Base-by-base conservation (phyloP, 2,113 vertebrate genomes). In the Varanus salvator region DNA sequence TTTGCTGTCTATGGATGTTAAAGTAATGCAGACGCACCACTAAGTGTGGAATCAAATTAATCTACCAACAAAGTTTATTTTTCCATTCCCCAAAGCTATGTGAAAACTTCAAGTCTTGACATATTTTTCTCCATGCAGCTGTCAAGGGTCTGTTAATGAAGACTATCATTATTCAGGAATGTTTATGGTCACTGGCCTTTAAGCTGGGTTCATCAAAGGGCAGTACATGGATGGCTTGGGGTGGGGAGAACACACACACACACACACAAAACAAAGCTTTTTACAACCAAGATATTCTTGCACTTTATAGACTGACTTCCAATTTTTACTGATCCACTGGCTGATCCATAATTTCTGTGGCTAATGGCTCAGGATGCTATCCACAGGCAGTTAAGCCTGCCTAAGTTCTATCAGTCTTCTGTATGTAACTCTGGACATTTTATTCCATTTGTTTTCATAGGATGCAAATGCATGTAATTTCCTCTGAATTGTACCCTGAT, bases 181-280 rank as follows among this genome's bases (percentile, higher is more conserved):
- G 93, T 92, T 94, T 93, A 87, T 77, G 87, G 77, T 89, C 92
- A 89, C 72, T 91, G 88, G 88, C 80, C 92, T 95, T 93, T 82
- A 85, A 93, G 93, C 90, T 88, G 92, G 88, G 84, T 83, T 93
- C 76, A 92, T 93, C 91, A 94, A 93, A 96, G 90, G 76, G 93
- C 92, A 92, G 66, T 87, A 88, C 71, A 71, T 54, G 93, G 89
- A 80, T 90, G 88, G 87, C 87, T 93, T 80, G 34, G 90, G 71
- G 86, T 11, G 93, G 91, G 90, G 25, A 3, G 90, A n/a, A n/a
- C n/a, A n/a, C 0, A 4, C 4, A 54, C 2, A 34, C 84, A 34
- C n/a, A 38, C 23, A 38, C 74, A 66, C 57, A 21, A 57, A 81
- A 81, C 80, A 27, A 11, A 27, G 23, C 87, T 82, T 38, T 81